phyloP scores from a whole-genome alignment of 1,140 invertebrate species.

The Drosophila kikkawai region DNA sequence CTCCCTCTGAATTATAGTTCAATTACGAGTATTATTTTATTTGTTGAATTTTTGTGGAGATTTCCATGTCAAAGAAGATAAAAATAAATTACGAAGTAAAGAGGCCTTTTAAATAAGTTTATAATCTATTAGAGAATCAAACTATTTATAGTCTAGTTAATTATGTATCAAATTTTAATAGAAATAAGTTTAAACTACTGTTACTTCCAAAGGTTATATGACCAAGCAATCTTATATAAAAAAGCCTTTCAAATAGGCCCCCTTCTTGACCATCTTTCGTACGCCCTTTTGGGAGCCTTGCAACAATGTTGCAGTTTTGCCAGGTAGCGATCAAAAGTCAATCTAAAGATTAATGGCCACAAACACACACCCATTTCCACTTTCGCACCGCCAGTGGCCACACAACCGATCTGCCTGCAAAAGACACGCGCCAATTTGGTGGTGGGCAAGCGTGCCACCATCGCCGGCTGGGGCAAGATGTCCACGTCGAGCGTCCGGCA shows the following conservation, averaged over 20 bases:
- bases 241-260: not conserved
- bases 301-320: slow-evolving; percentile 56
- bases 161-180: not conserved
- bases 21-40: not conserved
- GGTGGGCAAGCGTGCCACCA: slow-evolving; percentile 85
- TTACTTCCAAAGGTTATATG: not conserved
- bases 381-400: slow-evolving; percentile 83
- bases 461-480: slow-evolving; percentile 84
- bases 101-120: too few relatives aligned
- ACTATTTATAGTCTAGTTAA: not conserved
- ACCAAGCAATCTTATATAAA: not conserved
- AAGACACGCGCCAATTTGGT: slow-evolving; percentile 85
- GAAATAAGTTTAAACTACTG: too few relatives aligned
- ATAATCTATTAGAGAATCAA: not conserved
- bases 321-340: slow-evolving; percentile 23
- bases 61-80: too few relatives aligned
- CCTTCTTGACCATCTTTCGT: not conserved
- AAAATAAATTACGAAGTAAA: too few relatives aligned
- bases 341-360: slow-evolving; percentile 20
- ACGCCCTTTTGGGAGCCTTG: not conserved
- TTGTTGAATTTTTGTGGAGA: not conserved
- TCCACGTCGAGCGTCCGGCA: slow-evolving; percentile 77
- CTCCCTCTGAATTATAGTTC: not conserved
- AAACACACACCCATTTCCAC: slow-evolving; percentile 8
- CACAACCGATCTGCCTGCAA: slow-evolving; percentile 86